phyloP scores from a whole-genome alignment of 2,888 invertebrate species.

The Pimpla rufipes region DNA sequence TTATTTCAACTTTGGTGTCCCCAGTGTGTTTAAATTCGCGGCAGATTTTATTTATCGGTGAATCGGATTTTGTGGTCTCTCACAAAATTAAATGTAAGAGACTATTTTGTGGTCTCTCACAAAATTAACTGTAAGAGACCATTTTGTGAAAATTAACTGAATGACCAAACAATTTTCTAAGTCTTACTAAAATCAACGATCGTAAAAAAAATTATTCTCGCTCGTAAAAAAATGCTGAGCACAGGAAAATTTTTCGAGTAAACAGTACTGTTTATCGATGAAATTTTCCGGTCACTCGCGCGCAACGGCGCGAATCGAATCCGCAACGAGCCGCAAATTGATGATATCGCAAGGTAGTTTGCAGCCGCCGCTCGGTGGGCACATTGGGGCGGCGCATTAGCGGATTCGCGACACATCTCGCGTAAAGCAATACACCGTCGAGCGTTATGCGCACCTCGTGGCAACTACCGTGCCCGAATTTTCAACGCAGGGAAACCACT shows the following conservation, averaged over 20 bases:
- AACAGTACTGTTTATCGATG: no score
- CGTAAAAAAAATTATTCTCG: no score
- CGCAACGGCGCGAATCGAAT: neutral
- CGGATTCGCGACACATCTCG: neutral
- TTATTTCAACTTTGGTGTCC: neutral
- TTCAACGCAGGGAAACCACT: conserved; percentile 7
- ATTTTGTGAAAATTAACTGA: no score
- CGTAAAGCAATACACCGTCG: neutral
- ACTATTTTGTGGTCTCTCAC: no score
- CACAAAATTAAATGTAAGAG: no score
- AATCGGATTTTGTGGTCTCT: no score
- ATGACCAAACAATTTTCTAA: no score
- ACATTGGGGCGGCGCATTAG: neutral
- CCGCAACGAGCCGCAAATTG: neutral
- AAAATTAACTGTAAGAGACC: no score
- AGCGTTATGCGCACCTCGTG: neutral
- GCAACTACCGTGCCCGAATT: neutral
- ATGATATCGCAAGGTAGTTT: neutral
- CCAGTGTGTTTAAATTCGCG: neutral
- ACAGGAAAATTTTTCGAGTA: no score
- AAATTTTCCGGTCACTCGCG: no score
- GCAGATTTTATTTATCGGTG: neutral
- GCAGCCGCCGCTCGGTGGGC: neutral
- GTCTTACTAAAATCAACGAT: no score
- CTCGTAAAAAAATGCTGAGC: no score